Evolutionary conservation across 2,797 vertebrate genomes (phyloP), one percentile per base, ranked within the genome.

Genomic region (Eremophila alpestris): DNA sequence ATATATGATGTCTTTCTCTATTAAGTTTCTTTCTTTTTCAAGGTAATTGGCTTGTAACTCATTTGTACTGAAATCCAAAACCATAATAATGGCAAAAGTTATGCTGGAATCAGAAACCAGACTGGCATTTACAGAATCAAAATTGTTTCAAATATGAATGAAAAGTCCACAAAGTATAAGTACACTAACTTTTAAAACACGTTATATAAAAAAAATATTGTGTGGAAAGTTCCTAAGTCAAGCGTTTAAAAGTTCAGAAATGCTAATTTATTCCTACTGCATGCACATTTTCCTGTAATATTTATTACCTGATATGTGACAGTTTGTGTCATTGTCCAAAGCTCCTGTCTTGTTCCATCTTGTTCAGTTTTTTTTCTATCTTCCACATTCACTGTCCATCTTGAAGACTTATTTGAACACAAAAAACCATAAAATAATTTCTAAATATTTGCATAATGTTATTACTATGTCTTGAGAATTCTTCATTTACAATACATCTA

Each of bases 81-180:
- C 12, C 60, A 13, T 24, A 41, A 38, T 13, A 77, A 62, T 23
- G 29, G 38, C 16, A 91, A 83, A 90, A 59, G 13, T 46, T 29
- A 48, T 52, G 18, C 30, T 40, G 20, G 19, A 83, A 60, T 69
- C 34, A 20, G 56, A 29, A 80, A 13, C 12, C 13, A 90, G 24
- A 60, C 4, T 69, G 73, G 2, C 17, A 76, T 86, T 86, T 89
- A 60, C 7, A 73, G 19, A 30, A 52, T 4, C 3, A 54, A 59
- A 65, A 40, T 41, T 32, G 4, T 22, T 64, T 86, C 20, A 56
- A 27, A 83, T 38, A 68, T 23, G 23, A 80, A 73, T n/a, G 19
- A 59, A 49, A 81, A 46, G 1, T 38, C 30, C 11, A 16, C 32
- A 24, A 4, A 0, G 0, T 41, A 8, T 46, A 43, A 45, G 10